A percentile compares a stretch with the other conserved stretches of the same genome.
phyloP scores from a whole-genome alignment of 2,888 invertebrate species.

The Tipula confusa region DNA sequence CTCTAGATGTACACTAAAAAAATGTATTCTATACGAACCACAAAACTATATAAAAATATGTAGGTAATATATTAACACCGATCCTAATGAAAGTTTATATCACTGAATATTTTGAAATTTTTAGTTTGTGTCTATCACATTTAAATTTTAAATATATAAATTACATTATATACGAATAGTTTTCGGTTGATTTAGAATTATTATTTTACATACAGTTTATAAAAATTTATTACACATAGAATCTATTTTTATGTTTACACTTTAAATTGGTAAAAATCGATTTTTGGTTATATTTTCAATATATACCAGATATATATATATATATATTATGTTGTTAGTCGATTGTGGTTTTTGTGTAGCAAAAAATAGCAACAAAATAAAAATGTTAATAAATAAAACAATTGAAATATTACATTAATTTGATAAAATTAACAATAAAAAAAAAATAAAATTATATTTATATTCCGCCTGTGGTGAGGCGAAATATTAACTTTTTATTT shows the following conservation, averaged over 20 bases:
- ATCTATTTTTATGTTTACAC: neutral
- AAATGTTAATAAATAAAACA: neutral
- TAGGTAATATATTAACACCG: neutral
- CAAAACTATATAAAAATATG: neutral
- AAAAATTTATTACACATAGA: neutral
- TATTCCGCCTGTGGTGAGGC: neutral
- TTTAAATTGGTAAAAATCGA: neutral
- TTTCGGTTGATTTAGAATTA: neutral
- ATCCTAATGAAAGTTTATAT: neutral
- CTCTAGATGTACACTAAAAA: neutral
- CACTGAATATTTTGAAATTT: neutral
- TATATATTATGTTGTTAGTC: neutral
- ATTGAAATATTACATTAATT: conserved; percentile 7
- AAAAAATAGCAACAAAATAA: neutral
- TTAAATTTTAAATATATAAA: neutral
- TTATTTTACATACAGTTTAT: neutral
- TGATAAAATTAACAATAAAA: conserved; percentile 3
- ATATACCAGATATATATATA: too few species aligned
- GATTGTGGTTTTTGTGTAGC: neutral
- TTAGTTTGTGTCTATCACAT: neutral
- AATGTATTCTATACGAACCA: neutral
- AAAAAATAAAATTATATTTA: neutral
- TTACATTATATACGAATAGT: neutral
- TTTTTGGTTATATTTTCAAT: too few species aligned
- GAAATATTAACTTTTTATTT: neutral